phyloP scores from a whole-genome alignment of 2,797 vertebrate species.

The Tokudaia tokunoshimensis region DNA sequence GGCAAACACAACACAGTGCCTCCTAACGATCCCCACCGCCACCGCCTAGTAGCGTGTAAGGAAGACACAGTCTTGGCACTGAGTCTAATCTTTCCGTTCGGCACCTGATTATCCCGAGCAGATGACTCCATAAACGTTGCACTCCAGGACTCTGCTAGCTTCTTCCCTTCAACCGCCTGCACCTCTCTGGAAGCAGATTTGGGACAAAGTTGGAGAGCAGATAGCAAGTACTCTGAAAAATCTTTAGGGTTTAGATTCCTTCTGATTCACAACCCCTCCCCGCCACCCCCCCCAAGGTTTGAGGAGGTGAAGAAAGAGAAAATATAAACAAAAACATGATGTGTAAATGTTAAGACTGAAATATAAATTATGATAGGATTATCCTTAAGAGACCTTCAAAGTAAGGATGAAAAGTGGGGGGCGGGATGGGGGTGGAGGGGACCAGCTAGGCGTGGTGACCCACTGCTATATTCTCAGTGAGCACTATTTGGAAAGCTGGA shows the following conservation, averaged over 20 bases:
- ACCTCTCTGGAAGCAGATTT: constrained; percentile 88
- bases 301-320: constrained; percentile 7
- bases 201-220: background rate
- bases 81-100: background rate
- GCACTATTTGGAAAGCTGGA: background rate
- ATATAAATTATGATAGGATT: background rate
- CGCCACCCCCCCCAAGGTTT: background rate
- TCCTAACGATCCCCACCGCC: background rate
- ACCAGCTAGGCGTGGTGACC: background rate
- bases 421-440: background rate
- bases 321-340: background rate
- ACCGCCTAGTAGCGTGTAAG: background rate
- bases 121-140: constrained; percentile 94
- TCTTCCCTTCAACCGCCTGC: constrained; percentile 93
- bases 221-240: constrained; percentile 45
- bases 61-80: background rate
- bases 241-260: constrained; percentile 32
- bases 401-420: constrained; percentile 4
- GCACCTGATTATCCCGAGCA: constrained; percentile 94
- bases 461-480: background rate
- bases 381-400: constrained; percentile 25
- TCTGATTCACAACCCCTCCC: background rate
- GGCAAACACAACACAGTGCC: background rate
- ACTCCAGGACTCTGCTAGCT: constrained; percentile 93
- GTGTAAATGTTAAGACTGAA: background rate